Percentiles rank a stretch among this genome's conserved stretches.
phyloP scores from a whole-genome alignment of 2,888 invertebrate species.

The Panopea generosa region DNA sequence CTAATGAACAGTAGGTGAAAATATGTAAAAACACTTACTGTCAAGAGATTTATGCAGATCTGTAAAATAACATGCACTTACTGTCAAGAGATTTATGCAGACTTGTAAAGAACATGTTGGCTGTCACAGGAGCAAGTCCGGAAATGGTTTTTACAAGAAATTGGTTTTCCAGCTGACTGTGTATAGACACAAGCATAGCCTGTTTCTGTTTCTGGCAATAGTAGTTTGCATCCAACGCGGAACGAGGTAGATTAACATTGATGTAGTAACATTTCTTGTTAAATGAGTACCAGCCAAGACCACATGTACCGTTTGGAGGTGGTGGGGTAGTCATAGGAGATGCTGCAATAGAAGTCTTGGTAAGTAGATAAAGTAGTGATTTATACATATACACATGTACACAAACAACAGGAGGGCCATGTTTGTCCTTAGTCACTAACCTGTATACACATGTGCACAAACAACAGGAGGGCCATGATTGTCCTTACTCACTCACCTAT shows the following conservation, averaged over 20 bases:
- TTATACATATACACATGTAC: too few species aligned
- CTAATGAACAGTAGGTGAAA: too few species aligned
- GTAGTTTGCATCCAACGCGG: constrained; percentile 64
- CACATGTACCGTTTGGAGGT: constrained; percentile 68
- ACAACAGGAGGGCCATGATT: too few species aligned
- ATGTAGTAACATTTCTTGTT: constrained; percentile 66
- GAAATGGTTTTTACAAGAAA: constrained; percentile 57
- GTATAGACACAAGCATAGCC: constrained; percentile 68
- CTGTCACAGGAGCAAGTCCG: constrained; percentile 36
- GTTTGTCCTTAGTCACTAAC: too few species aligned
- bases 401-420: too few species aligned
- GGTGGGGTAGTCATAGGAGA: constrained; percentile 67
- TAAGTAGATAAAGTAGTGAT: too few species aligned
- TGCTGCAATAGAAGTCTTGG: constrained; percentile 53
- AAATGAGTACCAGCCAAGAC: constrained; percentile 57
- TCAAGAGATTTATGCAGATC: constrained; percentile 63
- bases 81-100: constrained; percentile 67
- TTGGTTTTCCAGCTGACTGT: constrained; percentile 60
- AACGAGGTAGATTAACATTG: constrained; percentile 35
- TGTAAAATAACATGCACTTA: constrained; percentile 59
- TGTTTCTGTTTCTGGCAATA: constrained; percentile 56
- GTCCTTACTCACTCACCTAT: too few species aligned
- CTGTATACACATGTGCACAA: too few species aligned
- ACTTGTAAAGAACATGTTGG: constrained; percentile 71
- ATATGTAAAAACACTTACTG: constrained; percentile 69